Evolutionary conservation across 2,888 invertebrate species (phyloP).

Genomic region (Melikaiella ostensackeni): DNA sequence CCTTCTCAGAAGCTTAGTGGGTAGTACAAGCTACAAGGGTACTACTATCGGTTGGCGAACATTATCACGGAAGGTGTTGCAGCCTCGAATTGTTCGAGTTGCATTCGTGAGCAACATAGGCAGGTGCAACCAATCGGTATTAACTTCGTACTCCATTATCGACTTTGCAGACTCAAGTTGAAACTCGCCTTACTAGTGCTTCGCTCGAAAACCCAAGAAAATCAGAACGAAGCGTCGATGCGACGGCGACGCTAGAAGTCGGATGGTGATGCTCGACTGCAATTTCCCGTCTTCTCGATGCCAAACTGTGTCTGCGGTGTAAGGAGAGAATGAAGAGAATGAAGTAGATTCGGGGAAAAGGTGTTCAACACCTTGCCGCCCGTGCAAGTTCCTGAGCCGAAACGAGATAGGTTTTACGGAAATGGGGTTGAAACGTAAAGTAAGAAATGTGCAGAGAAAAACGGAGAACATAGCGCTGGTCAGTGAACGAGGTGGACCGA

Average conservation of each 20-base stretch:
- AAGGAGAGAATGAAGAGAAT: constrained; percentile 10
- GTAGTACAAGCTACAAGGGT: constrained; percentile 42
- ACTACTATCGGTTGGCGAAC: constrained; percentile 49
- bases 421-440: constrained; percentile 42
- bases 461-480: constrained; percentile 60
- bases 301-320: constrained; percentile 18
- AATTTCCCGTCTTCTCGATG: constrained; percentile 33
- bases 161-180: constrained; percentile 22
- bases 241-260: constrained; percentile 8
- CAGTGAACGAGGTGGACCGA: constrained; percentile 57
- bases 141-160: constrained; percentile 37
- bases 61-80: constrained; percentile 65
- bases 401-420: constrained; percentile 25
- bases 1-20: constrained; percentile 41
- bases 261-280: constrained; percentile 26
- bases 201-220: constrained; percentile 12
- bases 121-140: constrained; percentile 41
- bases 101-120: constrained; percentile 17
- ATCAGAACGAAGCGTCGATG: constrained; percentile 25
- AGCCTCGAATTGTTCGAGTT: constrained; percentile 48
- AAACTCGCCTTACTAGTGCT: background rate
- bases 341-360: constrained; percentile 23
- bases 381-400: constrained; percentile 14
- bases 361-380: background rate
- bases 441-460: constrained; percentile 57